These are phyloP conservation scores for Catharus minimus DNA, from an alignment of 2,113 vertebrate genomes.

Conservation along the genomic window DNA sequence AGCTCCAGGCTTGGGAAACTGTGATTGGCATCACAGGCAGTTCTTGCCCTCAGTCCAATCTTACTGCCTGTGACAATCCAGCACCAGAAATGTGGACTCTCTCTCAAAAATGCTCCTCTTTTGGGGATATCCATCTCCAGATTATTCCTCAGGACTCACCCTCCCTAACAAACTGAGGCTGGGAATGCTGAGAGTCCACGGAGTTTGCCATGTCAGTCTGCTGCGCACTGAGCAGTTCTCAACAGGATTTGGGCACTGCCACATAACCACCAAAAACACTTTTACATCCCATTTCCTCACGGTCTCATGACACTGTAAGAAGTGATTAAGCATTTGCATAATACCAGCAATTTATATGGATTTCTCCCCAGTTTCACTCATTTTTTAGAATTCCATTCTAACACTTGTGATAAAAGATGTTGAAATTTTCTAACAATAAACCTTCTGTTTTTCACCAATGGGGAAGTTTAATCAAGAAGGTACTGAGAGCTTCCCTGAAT, in stretches of 20 bases:
- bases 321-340: neutral
- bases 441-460: neutral
- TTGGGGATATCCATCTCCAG: neutral
- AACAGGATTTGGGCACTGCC: neutral
- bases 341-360: neutral
- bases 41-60: neutral
- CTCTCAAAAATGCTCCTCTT: neutral
- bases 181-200: neutral
- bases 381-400: neutral
- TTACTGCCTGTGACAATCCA: neutral
- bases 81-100: neutral
- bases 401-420: neutral
- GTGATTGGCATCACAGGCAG: neutral
- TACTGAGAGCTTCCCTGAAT: neutral
- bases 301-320: neutral
- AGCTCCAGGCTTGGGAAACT: neutral
- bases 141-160: neutral
- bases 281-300: neutral
- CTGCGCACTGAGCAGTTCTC: neutral
- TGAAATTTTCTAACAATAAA: neutral
- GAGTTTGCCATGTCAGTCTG: neutral
- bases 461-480: neutral
- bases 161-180: neutral
- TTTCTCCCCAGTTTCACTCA: neutral
- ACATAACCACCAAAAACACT: neutral